These are phyloP conservation scores for Tympanoctomys barrerae DNA, from an alignment of 2,797 vertebrate species.

Conservation along the genomic window DNA sequence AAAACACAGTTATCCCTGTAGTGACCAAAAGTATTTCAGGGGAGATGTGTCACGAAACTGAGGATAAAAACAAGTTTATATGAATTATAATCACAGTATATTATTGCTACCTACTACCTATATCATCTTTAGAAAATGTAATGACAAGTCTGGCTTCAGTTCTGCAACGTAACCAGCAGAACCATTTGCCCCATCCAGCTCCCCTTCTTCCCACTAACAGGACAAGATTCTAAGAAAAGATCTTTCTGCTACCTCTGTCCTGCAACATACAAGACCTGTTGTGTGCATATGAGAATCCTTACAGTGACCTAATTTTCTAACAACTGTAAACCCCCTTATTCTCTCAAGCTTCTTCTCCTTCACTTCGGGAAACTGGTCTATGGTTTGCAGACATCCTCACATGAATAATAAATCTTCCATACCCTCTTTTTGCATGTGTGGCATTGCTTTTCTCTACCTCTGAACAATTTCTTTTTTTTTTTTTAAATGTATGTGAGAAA, in stretches of 20 bases:
- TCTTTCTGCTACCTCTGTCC: background rate
- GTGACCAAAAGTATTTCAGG: background rate
- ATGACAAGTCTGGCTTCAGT: background rate
- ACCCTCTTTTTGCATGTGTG: background rate
- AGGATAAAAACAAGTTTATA: background rate
- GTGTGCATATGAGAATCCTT: background rate
- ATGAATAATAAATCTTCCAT: conserved; percentile 3
- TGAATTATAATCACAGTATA: background rate
- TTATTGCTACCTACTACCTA: background rate
- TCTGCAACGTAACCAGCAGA: background rate
- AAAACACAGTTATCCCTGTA: background rate
- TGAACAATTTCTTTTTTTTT: background rate
- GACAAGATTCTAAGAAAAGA: background rate
- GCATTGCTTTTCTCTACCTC: background rate
- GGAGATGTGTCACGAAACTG: background rate
- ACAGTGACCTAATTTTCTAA: background rate
- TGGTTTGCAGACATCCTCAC: background rate
- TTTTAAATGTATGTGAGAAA: background rate
- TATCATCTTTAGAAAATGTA: conserved; percentile 18
- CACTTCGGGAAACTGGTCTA: background rate
- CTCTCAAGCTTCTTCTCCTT: background rate
- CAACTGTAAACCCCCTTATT: background rate
- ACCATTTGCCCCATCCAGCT: background rate
- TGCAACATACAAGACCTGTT: background rate
- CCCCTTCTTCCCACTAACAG: background rate